These are phyloP conservation scores for Zapornia atra DNA, from an alignment of 2,113 vertebrate genomes.

Conservation along the genomic window DNA sequence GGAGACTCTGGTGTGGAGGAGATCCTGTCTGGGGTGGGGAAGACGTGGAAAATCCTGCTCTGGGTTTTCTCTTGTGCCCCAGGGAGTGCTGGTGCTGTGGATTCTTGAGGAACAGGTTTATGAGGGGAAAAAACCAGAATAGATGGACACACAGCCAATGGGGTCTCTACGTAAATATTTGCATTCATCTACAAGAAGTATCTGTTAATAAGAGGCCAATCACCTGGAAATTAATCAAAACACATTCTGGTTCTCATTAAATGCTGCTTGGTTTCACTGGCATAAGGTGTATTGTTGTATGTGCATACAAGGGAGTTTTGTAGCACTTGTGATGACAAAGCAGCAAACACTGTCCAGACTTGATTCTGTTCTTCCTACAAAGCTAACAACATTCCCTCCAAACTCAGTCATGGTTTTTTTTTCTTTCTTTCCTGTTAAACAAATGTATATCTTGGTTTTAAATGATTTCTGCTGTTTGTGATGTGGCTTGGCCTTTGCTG, in stretches of 20 bases:
- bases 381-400: constrained; percentile 18
- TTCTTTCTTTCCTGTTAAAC: not conserved
- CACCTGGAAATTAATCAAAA: constrained; percentile 26
- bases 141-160: not conserved
- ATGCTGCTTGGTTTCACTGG: not conserved
- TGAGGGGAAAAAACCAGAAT: not conserved
- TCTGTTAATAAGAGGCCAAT: constrained; percentile 27
- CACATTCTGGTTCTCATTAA: not conserved
- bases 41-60: not conserved
- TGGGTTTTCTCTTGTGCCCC: not conserved
- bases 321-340: constrained; percentile 17
- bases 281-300: not conserved
- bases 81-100: not conserved
- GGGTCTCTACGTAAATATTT: constrained; percentile 29
- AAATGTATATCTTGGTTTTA: not conserved
- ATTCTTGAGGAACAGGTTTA: constrained; percentile 34
- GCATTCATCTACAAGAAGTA: not conserved
- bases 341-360: constrained; percentile 48
- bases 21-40: not conserved
- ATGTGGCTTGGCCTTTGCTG: not conserved
- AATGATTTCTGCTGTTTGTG: not conserved
- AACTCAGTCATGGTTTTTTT: not conserved
- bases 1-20: not conserved
- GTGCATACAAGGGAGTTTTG: not conserved
- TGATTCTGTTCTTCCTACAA: not conserved